These are phyloP conservation scores for Andrena praecox DNA, from an alignment of 2,888 invertebrate genomes.

Conservation along the genomic window DNA sequence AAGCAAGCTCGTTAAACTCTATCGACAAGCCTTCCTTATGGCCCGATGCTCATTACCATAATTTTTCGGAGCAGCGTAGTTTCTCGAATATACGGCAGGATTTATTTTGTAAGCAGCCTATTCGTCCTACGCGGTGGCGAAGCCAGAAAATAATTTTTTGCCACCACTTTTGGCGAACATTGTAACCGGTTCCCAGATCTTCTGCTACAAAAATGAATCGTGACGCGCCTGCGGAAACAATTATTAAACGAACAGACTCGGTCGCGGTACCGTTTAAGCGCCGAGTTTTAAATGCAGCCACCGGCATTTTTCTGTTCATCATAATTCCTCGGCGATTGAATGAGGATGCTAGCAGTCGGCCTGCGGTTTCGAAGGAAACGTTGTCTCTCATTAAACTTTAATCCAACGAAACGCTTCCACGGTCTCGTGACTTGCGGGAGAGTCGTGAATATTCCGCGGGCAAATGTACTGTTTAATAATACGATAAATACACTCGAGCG, in stretches of 20 bases:
- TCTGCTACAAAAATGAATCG: constrained; percentile 19
- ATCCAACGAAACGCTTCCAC: constrained; percentile 45
- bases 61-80: not conserved
- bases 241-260: constrained; percentile 36
- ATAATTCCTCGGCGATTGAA: constrained; percentile 34
- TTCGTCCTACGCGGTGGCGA: not conserved
- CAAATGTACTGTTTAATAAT: constrained; percentile 24
- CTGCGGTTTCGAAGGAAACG: constrained; percentile 54
- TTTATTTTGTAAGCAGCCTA: not conserved
- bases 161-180: not conserved
- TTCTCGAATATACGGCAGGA: not conserved
- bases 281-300: constrained; percentile 28
- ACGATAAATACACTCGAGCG: not conserved
- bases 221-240: constrained; percentile 30
- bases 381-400: constrained; percentile 55
- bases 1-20: not conserved
- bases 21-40: not conserved
- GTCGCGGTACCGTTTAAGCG: constrained; percentile 48
- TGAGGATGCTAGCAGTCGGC: constrained; percentile 47
- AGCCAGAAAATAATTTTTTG: not conserved
- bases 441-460: constrained; percentile 36
- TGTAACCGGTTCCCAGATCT: constrained; percentile 12
- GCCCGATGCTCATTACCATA: not conserved
- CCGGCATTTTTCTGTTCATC: constrained; percentile 45
- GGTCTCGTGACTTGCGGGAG: constrained; percentile 5